Conservation (phyloP, 2,888 invertebrate genomes). For the Salpingus planirostris region DNA sequence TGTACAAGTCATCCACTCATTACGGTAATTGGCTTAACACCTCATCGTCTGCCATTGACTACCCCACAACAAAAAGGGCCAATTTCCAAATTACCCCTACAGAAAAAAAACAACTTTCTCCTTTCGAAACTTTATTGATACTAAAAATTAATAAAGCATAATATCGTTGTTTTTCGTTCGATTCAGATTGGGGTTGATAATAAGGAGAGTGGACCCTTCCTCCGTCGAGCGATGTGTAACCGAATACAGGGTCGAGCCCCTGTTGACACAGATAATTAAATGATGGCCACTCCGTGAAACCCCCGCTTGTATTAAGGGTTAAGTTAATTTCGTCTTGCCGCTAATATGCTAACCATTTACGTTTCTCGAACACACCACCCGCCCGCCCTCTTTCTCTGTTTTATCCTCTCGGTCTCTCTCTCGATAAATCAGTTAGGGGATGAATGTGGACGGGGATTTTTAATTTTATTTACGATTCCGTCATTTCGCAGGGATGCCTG, state of each 20-base stretch:
- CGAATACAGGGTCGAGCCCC: conserved; percentile 25
- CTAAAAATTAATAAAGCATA: no score
- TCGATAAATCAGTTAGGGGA: no score
- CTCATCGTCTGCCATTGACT: conserved; percentile 13
- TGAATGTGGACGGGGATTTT: no score
- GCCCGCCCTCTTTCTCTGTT: no score
- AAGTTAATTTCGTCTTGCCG: conserved; percentile 14
- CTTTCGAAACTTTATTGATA: not conserved
- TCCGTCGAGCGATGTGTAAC: conserved; percentile 20
- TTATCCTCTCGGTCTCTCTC: no score
- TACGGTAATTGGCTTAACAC: conserved; percentile 27
- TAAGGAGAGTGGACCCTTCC: conserved; percentile 8
- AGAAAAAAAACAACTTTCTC: no score
- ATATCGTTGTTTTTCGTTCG: not conserved
- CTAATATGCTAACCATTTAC: no score
- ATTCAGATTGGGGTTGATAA: not conserved
- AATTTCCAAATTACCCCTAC: no score
- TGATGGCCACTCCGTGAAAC: conserved; percentile 21
- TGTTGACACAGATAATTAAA: conserved; percentile 30
- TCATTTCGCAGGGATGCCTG: conserved; percentile 31
- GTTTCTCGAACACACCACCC: no score
- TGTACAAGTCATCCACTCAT: conserved; percentile 31
- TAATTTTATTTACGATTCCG: no score
- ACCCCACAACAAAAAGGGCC: no score
- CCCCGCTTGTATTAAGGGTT: conserved; percentile 18